Base-by-base conservation (phyloP, 2,113 vertebrate species). In the Thunnus maccoyii region DNA sequence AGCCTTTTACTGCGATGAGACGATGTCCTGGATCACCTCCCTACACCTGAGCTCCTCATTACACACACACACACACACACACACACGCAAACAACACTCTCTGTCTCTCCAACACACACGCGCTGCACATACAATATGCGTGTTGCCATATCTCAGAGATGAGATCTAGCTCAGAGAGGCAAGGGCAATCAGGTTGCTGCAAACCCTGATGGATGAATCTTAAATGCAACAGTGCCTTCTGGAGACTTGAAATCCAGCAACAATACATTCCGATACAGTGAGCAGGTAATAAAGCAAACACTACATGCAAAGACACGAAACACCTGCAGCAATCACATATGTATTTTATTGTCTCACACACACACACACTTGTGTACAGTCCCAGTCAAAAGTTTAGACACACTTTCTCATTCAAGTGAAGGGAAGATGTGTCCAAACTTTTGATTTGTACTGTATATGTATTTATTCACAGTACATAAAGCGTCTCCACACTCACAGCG, bases 1-100 rank as follows among this genome's bases (percentile, higher is more conserved):
- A 91, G 75, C 85, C 82, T 92, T 90, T 92, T 86, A 91, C 82
- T 58, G 84, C 80, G 32, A 90, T 86, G 90, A 91, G 78, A 75
- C 66, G 13, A 63, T 58, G 86, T 90, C 85, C 89, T 70, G 82
- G 61, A 83, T 90, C 84, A 86, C 85, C 84, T 89, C 62, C 58
- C 48, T 44, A 60, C 58, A 77, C 84, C 68, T 86, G 73, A 56
- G 68, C 61, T 79, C 71, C 57, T 80, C 56, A 64, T 78, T 54
- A 20, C 52, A 78, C 74, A 58, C 27, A 30, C 27, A 27, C 27
- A 27, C 58, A 64, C 57, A 70, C n/a, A 48, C 30, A 51, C 66
- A 51, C 30, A 47, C 60, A 22, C 36, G 18, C 48, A 50, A 61
- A 9, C 41, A 22, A 70, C 12, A 41, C 54, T 22, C 60, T 22